Conservation (phyloP, 2,113 vertebrate species). For the Carassius carassius region DNA sequence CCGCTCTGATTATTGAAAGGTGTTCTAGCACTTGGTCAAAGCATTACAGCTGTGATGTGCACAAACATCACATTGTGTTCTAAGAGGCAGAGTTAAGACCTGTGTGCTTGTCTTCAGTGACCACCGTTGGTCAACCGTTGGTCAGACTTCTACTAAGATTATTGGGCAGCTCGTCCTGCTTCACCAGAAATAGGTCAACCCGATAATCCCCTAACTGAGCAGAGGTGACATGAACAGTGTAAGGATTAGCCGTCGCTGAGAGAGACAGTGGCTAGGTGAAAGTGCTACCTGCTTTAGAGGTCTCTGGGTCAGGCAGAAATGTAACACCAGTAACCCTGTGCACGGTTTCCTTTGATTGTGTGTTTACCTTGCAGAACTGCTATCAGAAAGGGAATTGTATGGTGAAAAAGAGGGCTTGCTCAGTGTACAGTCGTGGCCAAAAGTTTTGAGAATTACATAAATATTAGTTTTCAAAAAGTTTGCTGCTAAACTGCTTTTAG, state of each 20-base stretch:
- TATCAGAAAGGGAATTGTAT: background rate
- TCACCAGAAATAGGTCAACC: constrained; percentile 56
- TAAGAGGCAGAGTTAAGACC: background rate
- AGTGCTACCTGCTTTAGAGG: constrained; percentile 20
- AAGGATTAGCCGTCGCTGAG: constrained; percentile 61
- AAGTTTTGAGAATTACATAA: no score
- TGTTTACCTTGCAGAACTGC: background rate
- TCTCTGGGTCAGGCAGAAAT: constrained; percentile 24
- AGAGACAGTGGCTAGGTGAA: constrained; percentile 47
- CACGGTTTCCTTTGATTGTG: background rate
- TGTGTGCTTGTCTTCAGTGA: constrained; percentile 22
- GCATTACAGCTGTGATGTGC: constrained; percentile 54
- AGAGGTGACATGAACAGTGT: constrained; percentile 60
- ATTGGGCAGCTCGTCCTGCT: constrained; percentile 50
- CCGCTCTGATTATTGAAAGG: constrained; percentile 64
- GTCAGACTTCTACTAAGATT: constrained; percentile 55
- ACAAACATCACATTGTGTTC: constrained; percentile 33
- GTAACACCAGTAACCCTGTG: background rate
- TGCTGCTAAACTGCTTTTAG: no score
- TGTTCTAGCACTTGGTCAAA: constrained; percentile 52
- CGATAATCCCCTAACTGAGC: constrained; percentile 59
- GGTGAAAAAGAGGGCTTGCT: background rate
- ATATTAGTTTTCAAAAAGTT: no score
- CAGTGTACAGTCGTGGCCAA: no score
- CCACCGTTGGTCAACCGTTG: background rate